A percentile compares a stretch with the other conserved stretches of the same genome.
These are phyloP conservation scores for Dilophus febrilis DNA, from an alignment of 2,888 invertebrate genomes.

Conservation along the genomic window DNA sequence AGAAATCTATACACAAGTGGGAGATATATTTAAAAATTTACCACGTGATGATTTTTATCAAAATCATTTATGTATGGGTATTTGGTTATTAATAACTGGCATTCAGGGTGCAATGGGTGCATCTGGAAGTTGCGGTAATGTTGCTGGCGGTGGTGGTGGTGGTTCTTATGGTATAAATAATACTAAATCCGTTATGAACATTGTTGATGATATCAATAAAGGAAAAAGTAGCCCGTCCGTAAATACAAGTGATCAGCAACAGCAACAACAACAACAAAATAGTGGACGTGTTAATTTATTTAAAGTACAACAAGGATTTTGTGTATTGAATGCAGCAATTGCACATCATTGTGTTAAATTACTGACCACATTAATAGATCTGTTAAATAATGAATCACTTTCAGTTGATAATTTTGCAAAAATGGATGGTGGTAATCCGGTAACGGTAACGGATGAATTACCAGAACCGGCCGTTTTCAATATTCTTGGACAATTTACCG, in stretches of 20 bases:
- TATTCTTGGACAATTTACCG: constrained; percentile 29
- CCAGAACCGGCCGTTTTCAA: constrained; percentile 29
- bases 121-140: constrained; percentile 41
- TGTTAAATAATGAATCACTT: constrained; percentile 27
- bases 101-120: constrained; percentile 64
- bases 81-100: constrained; percentile 75
- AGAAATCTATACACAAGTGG: constrained; percentile 67
- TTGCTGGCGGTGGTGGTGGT: constrained; percentile 29
- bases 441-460: constrained; percentile 5
- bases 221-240: constrained; percentile 22
- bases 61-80: constrained; percentile 75
- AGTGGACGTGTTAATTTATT: constrained; percentile 43
- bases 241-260: constrained; percentile 32
- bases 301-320: constrained; percentile 69
- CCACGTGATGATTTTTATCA: constrained; percentile 76
- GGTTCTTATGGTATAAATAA: no score
- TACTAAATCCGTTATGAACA: constrained; percentile 13
- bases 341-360: constrained; percentile 71
- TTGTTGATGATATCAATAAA: constrained; percentile 18
- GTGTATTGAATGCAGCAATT: constrained; percentile 76
- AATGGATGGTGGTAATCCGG: constrained; percentile 14
- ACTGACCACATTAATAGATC: constrained; percentile 26
- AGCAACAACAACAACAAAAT: constrained; percentile 38
- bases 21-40: constrained; percentile 63
- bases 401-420: constrained; percentile 15